These are phyloP conservation scores for Eulithis prunata DNA, from an alignment of 2,888 invertebrate genomes.

Conservation along the genomic window DNA sequence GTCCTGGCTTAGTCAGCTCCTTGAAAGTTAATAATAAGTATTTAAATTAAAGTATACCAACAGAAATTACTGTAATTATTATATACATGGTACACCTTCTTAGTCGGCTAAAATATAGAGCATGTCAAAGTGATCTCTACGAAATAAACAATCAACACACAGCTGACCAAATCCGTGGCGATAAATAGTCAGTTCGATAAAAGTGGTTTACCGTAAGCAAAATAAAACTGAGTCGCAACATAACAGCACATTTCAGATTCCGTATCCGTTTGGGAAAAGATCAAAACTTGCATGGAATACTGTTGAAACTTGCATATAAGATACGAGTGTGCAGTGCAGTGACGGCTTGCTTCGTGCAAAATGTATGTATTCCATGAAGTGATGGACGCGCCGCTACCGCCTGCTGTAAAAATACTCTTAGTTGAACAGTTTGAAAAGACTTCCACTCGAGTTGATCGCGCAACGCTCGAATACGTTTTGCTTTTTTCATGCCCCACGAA, in stretches of 20 bases:
- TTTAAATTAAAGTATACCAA: too few relatives aligned
- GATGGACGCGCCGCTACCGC: constrained; percentile 44
- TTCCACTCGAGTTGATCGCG: constrained; percentile 55
- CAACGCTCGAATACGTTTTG: constrained; percentile 46
- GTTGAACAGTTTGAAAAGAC: constrained; percentile 63
- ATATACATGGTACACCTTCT: too few relatives aligned
- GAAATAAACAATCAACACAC: neutral
- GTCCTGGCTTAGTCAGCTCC: too few relatives aligned
- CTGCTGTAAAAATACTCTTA: constrained; percentile 53
- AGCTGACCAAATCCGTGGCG: constrained; percentile 2
- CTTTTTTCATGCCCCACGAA: constrained; percentile 46
- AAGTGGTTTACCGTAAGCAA: constrained; percentile 27
- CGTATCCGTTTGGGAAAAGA: constrained; percentile 46
- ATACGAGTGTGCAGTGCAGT: constrained; percentile 55
- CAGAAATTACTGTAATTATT: too few relatives aligned
- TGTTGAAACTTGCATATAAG: constrained; percentile 23
- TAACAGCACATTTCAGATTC: constrained; percentile 38
- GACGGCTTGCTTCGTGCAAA: constrained; percentile 65
- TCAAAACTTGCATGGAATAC: constrained; percentile 47
- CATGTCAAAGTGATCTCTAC: too few relatives aligned
- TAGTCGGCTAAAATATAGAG: too few relatives aligned
- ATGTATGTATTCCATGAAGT: constrained; percentile 63
- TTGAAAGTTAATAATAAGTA: too few relatives aligned
- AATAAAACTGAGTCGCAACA: constrained; percentile 41
- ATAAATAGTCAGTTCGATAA: constrained; percentile 21